A percentile compares a stretch with the other conserved stretches of the same genome.
phyloP scores from a whole-genome alignment of 2,797 vertebrate species.

The Notoglanidium macrostoma region DNA sequence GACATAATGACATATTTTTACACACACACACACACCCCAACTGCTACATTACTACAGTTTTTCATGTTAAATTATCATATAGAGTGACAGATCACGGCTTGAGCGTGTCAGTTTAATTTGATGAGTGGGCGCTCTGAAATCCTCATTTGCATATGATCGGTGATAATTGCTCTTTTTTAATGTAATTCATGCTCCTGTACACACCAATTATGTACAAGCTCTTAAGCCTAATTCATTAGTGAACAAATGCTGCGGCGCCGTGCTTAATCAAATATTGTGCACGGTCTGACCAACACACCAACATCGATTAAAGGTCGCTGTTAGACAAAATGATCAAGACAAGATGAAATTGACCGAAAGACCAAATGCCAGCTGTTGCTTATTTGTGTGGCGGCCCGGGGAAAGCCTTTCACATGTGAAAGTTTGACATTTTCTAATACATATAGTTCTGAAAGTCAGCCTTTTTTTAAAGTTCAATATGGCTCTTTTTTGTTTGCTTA shows the following conservation, averaged over 20 bases:
- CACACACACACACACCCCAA: not conserved
- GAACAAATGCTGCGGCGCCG: slow-evolving; percentile 53
- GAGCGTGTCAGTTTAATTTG: slow-evolving; percentile 54
- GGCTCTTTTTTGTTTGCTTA: not conserved
- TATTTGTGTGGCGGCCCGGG: not conserved
- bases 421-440: not conserved
- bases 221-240: slow-evolving; percentile 61
- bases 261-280: slow-evolving; percentile 56
- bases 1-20: not conserved
- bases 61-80: slow-evolving; percentile 36
- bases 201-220: slow-evolving; percentile 60
- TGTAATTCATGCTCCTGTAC: slow-evolving; percentile 60
- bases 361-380: slow-evolving; percentile 15
- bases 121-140: slow-evolving; percentile 43
- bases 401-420: not conserved
- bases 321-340: slow-evolving; percentile 45
- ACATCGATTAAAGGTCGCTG: slow-evolving; percentile 54
- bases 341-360: slow-evolving; percentile 26
- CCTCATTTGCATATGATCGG: slow-evolving; percentile 55
- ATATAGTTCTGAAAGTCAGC: not conserved
- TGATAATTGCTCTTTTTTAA: slow-evolving; percentile 61
- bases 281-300: slow-evolving; percentile 46
- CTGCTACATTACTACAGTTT: slow-evolving; percentile 1
- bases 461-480: not conserved
- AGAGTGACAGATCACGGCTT: slow-evolving; percentile 37